Evolutionary conservation across 2,888 invertebrate species (phyloP).

Genomic region (Azorinus chamasolen): DNA sequence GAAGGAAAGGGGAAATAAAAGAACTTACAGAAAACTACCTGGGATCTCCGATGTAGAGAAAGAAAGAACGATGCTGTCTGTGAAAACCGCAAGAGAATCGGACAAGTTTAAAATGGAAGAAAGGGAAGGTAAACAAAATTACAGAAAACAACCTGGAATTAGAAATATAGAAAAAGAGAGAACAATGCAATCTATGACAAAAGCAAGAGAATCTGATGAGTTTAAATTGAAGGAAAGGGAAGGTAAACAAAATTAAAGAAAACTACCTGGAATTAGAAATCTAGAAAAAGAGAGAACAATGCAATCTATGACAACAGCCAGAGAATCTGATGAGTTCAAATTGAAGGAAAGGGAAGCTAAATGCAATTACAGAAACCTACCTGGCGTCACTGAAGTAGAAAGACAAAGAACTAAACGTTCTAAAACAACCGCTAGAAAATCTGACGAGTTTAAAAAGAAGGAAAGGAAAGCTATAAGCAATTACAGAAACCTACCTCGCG

Average conservation of each 20-base stretch:
- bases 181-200: neutral
- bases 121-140: neutral
- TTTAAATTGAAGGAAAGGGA: slow-evolving; percentile 1
- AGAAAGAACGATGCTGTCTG: too few species aligned
- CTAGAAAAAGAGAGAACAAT: neutral
- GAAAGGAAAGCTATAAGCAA: neutral
- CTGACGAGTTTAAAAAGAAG: too few species aligned
- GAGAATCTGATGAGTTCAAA: neutral
- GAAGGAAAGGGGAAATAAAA: neutral
- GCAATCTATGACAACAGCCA: slow-evolving; percentile 1
- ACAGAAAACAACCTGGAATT: neutral
- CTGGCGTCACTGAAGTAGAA: neutral
- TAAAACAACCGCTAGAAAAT: neutral
- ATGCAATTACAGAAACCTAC: neutral
- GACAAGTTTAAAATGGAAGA: neutral
- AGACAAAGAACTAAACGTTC: neutral
- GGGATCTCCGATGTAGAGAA: neutral
- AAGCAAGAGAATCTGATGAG: slow-evolving; percentile 1
- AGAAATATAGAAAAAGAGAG: neutral
- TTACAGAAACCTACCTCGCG: neutral
- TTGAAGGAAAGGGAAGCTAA: neutral
- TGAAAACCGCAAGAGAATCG: neutral
- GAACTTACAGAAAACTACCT: neutral
- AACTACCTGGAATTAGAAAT: neutral
- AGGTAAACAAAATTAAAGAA: neutral